Evolutionary conservation across 2,113 vertebrate species (phyloP), one percentile per base, ranked within the genome.

Genomic region (Naja naja): DNA sequence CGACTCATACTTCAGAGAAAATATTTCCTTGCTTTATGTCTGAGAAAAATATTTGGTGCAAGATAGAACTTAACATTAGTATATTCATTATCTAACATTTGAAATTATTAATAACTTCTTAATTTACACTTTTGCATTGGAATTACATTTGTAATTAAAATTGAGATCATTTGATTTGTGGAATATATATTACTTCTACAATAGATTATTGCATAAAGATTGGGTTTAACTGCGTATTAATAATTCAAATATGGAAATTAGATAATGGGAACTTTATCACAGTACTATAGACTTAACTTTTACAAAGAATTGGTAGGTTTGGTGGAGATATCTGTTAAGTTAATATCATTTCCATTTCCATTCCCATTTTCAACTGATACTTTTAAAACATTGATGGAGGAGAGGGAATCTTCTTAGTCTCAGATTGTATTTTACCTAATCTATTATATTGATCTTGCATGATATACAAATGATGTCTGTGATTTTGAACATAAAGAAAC

Each of bases 401-500:
- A 81, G 3, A 81, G 16, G 34, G 34, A 81, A 0, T 93, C 93
- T 90, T 88, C 94, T 96, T 93, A 95, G 20, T 87, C 93, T 93
- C 64, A 87, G 95, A 54, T 49, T 89, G 2, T n/a, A n/a, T 1
- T 88, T 0, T 1, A 90, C 8, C 91, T 91, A 22, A 91, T 91
- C 85, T 81, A 49, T 95, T 96, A 90, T 88, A 95, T 0, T 86
- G 2, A 0, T 34, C 91, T 94, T 93, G 91, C 87, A 94, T 47
- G 18, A 8, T 92, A 93, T 60, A 69, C 12, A 93, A 91, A 89
- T 96, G 23, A 55, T 39, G 94, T 49, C 90, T 69, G 95, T 81
- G 92, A 86, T 95, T 95, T 96, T 90, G 93, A 97, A 92, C 0
- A 43, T 88, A 74, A 89, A 95, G 88, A 81, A 85, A 95, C 85